Base-by-base conservation (phyloP, 2,888 invertebrate genomes). In the Tupiocoris notatus region DNA sequence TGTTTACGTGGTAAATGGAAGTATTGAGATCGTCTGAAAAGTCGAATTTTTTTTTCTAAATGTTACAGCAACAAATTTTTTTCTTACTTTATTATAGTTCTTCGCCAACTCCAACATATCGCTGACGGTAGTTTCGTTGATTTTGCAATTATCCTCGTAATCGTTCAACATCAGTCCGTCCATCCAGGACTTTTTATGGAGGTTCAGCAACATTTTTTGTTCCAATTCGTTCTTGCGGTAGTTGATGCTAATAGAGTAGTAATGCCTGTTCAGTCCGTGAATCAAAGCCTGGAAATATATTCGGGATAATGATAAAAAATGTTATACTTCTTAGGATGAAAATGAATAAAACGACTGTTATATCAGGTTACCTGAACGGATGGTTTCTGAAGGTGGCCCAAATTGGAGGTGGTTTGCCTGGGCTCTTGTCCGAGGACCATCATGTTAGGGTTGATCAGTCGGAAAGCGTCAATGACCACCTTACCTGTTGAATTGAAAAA, bases 391-490 rank as follows among this genome's bases (percentile, higher is more conserved):
- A 99, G 88, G 85, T 99, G 98, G 0, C 99, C 99, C 83, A 99
- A 88, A 86, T 99, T 99, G 75, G 98, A 98, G 7, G 99, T 99
- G 0, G 98, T 99, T 85, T 99, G 99, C 75, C 99, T 88, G 0
- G 99, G 98, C 84, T 99, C 99, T 85, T 99, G 98, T 0, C 97
- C 98, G 57, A 99, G 87, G 3, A 98, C 98, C 92, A 99, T 94
- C 93, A 97, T 97, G 84, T 98, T 98, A 12, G 98, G 98, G 86
- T 98, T 98, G 83, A 99, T 99, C 80, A 99, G 89, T 81, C 98
- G 92, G 88, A 99, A 99, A 79, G 99, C 99, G 87, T 99, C 99
- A 82, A 99, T 98, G n/a, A 98, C 98, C 63, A 98, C 96, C 89
- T 98, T 93, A 1, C 85, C 83, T 83, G 78, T n/a, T n/a, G n/a